These are phyloP conservation scores for Tolypeutes matacus DNA, from an alignment of 2,797 vertebrate genomes.

Conservation along the genomic window DNA sequence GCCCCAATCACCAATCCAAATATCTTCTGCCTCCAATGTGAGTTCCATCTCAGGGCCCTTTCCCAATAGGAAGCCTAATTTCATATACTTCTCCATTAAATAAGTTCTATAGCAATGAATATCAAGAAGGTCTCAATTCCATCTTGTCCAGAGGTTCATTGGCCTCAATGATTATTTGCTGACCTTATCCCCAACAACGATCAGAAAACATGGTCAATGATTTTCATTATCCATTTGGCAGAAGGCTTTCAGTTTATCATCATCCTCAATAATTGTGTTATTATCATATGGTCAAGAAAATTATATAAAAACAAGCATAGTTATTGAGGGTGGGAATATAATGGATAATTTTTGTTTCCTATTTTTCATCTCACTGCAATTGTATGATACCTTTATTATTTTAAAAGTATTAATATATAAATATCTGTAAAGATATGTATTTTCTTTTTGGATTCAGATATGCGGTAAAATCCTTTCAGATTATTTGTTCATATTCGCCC, in stretches of 20 bases:
- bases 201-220: not conserved
- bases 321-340: not conserved
- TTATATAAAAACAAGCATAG: not conserved
- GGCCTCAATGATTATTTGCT: not conserved
- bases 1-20: not conserved
- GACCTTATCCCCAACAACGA: not conserved
- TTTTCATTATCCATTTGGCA: not conserved
- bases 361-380: conserved; percentile 14
- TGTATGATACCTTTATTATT: conserved; percentile 3
- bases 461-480: conserved; percentile 62
- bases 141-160: not conserved
- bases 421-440: not conserved
- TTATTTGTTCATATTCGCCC: conserved; percentile 52
- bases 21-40: not conserved
- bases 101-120: not conserved
- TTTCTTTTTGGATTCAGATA: conserved; percentile 68
- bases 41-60: not conserved
- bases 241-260: not conserved
- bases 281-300: not conserved
- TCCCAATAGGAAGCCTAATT: not conserved
- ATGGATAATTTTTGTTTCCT: not conserved
- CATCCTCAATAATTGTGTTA: not conserved
- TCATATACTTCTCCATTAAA: not conserved
- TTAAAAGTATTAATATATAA: not conserved
- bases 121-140: not conserved